Conservation (phyloP, 2,113 vertebrate genomes). For the Grus americana region DNA sequence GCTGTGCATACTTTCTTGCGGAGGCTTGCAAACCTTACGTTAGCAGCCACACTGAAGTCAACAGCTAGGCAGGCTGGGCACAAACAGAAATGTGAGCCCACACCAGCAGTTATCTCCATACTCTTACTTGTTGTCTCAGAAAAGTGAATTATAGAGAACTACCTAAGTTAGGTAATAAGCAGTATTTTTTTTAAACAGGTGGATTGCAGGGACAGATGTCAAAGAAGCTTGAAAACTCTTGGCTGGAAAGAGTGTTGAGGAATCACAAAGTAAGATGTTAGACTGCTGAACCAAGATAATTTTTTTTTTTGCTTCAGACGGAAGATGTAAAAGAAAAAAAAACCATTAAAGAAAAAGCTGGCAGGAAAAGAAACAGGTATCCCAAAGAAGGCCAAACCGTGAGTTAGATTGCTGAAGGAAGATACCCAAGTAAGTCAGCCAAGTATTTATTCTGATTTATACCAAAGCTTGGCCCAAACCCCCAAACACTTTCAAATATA, state of each 20-base stretch:
- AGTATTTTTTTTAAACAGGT: background rate
- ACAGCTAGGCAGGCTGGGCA: background rate
- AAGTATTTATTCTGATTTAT: slow-evolving; percentile 26
- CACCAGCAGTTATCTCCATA: background rate
- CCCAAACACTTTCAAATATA: background rate
- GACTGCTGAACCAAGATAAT: background rate
- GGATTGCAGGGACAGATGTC: background rate
- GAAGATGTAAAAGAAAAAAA: background rate
- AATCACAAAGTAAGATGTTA: background rate
- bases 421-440: background rate
- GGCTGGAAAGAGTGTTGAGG: background rate
- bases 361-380: slow-evolving; percentile 15
- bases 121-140: background rate
- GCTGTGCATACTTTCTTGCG: background rate
- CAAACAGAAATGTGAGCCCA: background rate
- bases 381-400: background rate
- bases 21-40: background rate
- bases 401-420: slow-evolving; percentile 11
- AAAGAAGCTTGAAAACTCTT: background rate
- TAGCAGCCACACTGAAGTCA: background rate
- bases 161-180: background rate
- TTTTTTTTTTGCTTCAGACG: background rate
- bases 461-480: background rate
- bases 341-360: background rate
- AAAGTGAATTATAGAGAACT: background rate